A percentile compares a stretch with the other conserved stretches of the same genome.
Conservation (phyloP, 2,888 invertebrate species). For the Ochlodes sylvanus region DNA sequence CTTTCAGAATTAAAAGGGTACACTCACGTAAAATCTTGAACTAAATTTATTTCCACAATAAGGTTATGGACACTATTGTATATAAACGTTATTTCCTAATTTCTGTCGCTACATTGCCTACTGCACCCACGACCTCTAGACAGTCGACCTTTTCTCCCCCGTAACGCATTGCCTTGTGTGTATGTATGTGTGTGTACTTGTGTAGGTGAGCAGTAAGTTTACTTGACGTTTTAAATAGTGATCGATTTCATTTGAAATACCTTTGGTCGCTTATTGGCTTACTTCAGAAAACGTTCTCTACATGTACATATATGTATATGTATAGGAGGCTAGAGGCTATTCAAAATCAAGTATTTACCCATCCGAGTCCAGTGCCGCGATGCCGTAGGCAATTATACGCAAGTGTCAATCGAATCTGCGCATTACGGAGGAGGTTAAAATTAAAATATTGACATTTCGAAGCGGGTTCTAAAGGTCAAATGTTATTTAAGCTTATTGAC, state of each 20-base stretch:
- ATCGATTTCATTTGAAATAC: too few species aligned
- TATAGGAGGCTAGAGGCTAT: not conserved
- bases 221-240: not conserved
- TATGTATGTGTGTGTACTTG: not conserved
- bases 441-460: conserved; percentile 10
- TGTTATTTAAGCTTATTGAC: not conserved
- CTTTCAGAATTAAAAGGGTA: too few species aligned
- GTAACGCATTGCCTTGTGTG: not conserved
- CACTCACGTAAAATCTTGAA: too few species aligned
- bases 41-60: too few species aligned
- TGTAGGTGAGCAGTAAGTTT: not conserved
- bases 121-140: conserved; percentile 18
- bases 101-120: too few species aligned
- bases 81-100: not conserved
- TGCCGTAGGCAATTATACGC: not conserved
- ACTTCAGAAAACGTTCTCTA: too few species aligned
- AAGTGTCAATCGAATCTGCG: conserved; percentile 1
- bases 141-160: conserved; percentile 42
- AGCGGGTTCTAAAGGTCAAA: conserved; percentile 1
- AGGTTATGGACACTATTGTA: not conserved
- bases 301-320: too few species aligned
- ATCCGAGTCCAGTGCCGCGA: not conserved
- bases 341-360: not conserved
- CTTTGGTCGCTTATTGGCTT: too few species aligned
- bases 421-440: conserved; percentile 7